Conservation (phyloP, 2,113 vertebrate species). For the Pseudolaguvia tuberculata region DNA sequence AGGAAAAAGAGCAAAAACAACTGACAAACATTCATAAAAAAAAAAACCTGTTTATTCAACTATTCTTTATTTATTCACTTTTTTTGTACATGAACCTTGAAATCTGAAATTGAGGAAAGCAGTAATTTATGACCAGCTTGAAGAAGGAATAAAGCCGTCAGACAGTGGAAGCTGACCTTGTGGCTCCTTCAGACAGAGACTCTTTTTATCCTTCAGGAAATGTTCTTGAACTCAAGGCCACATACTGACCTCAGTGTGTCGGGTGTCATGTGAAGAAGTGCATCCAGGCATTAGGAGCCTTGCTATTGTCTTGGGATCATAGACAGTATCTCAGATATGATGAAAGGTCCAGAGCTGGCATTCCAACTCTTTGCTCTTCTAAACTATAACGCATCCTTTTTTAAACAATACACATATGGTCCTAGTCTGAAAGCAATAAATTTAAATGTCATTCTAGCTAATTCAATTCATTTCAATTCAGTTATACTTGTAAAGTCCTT, state of each 20-base stretch:
- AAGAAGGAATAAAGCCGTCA: slow-evolving; percentile 69
- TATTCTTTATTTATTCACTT: slow-evolving; percentile 56
- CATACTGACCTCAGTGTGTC: slow-evolving; percentile 36
- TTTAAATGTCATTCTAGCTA: slow-evolving; percentile 17
- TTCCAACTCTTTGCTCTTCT: slow-evolving; percentile 18
- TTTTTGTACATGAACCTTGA: slow-evolving; percentile 52
- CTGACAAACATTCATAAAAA: slow-evolving; percentile 52
- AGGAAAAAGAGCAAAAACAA: slow-evolving; percentile 44
- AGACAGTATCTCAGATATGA: slow-evolving; percentile 33
- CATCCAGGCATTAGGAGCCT: slow-evolving; percentile 1
- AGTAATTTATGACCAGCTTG: slow-evolving; percentile 58
- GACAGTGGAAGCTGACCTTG: slow-evolving; percentile 65
- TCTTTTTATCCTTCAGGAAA: slow-evolving; percentile 51
- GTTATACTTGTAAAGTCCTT: too few relatives aligned
- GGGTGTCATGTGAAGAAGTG: slow-evolving; percentile 41
- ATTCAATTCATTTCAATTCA: too few relatives aligned
- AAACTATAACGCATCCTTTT: slow-evolving; percentile 31
- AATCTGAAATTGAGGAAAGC: slow-evolving; percentile 64
- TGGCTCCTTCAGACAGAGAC: slow-evolving; percentile 50
- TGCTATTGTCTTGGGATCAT: slow-evolving; percentile 28
- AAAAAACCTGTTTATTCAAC: slow-evolving; percentile 50
- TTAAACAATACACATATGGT: slow-evolving; percentile 33
- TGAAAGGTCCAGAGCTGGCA: slow-evolving; percentile 16
- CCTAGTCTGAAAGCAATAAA: slow-evolving; percentile 28
- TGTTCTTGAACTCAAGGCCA: slow-evolving; percentile 24